Base-by-base conservation (phyloP, 2,797 vertebrate species). In the Darevskia mixta region DNA sequence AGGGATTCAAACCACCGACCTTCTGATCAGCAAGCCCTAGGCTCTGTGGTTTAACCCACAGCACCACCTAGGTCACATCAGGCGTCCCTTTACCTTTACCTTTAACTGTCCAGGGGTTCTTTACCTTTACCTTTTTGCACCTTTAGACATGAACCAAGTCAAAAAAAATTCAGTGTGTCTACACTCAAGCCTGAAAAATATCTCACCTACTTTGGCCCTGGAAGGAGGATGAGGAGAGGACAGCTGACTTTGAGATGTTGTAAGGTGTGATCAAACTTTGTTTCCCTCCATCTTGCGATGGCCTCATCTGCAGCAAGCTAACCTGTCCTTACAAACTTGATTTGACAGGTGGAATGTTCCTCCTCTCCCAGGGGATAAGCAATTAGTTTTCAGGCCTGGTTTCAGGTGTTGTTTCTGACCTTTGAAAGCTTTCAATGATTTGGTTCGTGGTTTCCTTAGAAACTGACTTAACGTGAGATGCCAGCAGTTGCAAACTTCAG, bases 371-470 rank as follows among this genome's bases (percentile, higher is more conserved):
- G 73, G 8, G 87, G 64, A 69, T 67, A 27, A 32, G n/a, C 10
- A 0, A 80, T 69, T 55, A 29, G 23, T 17, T 49, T 79, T 73
- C 75, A 0, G 0, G 29, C n/a, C 27, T 23, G 69, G 27, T 0
- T 83, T 79, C n/a, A 45, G 69, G n/a, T 71, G 35, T 0, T 73
- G 38, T 23, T 77, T 83, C 20, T 75, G 67, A 87, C 83, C 67
- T 90, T 78, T 32, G 71, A 79, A 69, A 38, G 29, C 3, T 0
- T 29, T 38, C 35, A 1, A 1, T 1, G 0, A 1, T 79, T 91
- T 73, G 1, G 25, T 55, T 88, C 72, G 55, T 58, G 11, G 0
- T 86, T 73, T 20, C 5, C 69, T 85, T 49, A 27, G 69, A 71
- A 82, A 45, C 67, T 1, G 41, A 18, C 17, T 86, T 9, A 67